phyloP scores from a whole-genome alignment of 2,888 invertebrate genomes.

The Muscina levida region DNA sequence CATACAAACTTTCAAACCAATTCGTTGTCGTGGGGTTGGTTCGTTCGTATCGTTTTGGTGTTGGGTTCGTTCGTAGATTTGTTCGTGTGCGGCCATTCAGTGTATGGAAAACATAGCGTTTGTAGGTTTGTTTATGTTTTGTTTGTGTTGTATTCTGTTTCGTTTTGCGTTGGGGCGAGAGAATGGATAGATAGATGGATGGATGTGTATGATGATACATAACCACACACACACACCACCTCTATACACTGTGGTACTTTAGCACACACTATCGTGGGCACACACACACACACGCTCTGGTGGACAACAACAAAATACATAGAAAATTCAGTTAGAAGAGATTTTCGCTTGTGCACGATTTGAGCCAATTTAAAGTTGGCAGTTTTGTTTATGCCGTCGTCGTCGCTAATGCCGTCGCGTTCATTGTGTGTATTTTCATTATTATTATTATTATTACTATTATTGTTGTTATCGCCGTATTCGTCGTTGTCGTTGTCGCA shows the following conservation, averaged over 20 bases:
- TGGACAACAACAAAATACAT: conserved; percentile 26
- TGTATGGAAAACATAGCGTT: conserved; percentile 13
- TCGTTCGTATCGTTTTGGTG: conserved; percentile 31
- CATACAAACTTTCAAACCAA: conserved; percentile 12
- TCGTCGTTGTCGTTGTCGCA: background rate
- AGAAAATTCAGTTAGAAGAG: conserved; percentile 68
- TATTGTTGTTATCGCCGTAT: background rate
- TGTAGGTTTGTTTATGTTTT: conserved; percentile 16
- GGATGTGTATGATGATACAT: conserved; percentile 21
- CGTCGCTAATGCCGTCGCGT: conserved; percentile 71
- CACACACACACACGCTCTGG: conserved; percentile 16
- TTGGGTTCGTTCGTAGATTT: conserved; percentile 10
- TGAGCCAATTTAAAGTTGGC: conserved; percentile 78
- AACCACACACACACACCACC: conserved; percentile 5
- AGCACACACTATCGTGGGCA: background rate
- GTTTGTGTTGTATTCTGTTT: conserved; percentile 44
- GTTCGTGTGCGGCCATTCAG: conserved; percentile 61
- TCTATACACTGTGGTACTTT: no score
- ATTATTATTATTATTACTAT: no score
- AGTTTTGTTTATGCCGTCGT: conserved; percentile 78
- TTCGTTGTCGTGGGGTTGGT: background rate
- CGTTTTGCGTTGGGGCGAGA: conserved; percentile 31
- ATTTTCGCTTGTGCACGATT: conserved; percentile 77
- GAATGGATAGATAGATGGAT: conserved; percentile 32
- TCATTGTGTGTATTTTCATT: conserved; percentile 59